Conservation (phyloP, 2,113 vertebrate species). For the Ceuthmochares aereus region DNA sequence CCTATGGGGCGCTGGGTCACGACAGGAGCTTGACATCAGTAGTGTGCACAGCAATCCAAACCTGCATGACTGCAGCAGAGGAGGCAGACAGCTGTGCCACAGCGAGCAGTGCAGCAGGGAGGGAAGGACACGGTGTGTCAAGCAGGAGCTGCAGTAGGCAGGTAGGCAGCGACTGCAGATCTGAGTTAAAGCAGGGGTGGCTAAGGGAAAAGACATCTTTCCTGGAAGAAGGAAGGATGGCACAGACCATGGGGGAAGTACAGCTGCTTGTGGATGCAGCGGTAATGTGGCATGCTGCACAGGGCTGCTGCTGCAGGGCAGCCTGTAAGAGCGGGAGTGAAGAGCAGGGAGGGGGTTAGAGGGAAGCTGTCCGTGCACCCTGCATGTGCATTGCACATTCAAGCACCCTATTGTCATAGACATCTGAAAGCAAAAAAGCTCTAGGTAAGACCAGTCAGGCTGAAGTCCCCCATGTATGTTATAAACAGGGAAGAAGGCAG, state of each 20-base stretch:
- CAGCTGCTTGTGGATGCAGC: accelerated
- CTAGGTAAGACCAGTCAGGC: accelerated
- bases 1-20: slow-evolving; percentile 76
- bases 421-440: neutral
- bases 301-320: neutral
- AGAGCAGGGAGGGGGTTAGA: neutral
- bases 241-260: accelerated
- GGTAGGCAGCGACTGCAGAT: neutral
- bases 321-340: neutral
- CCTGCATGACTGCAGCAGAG: slow-evolving; percentile 8
- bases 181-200: accelerated
- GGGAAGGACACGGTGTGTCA: neutral
- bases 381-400: neutral
- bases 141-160: neutral
- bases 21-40: slow-evolving; percentile 46
- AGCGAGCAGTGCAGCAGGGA: neutral
- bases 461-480: neutral
- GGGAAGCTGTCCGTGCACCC: neutral
- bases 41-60: slow-evolving; percentile 20
- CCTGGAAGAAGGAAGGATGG: neutral
- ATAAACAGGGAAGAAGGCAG: neutral
- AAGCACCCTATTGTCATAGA: neutral
- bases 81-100: neutral
- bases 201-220: neutral
- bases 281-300: accelerated